A percentile compares a stretch with the other conserved stretches of the same genome.
Conservation (phyloP, 2,888 invertebrate genomes). For the Drosophila flavopinicola region DNA sequence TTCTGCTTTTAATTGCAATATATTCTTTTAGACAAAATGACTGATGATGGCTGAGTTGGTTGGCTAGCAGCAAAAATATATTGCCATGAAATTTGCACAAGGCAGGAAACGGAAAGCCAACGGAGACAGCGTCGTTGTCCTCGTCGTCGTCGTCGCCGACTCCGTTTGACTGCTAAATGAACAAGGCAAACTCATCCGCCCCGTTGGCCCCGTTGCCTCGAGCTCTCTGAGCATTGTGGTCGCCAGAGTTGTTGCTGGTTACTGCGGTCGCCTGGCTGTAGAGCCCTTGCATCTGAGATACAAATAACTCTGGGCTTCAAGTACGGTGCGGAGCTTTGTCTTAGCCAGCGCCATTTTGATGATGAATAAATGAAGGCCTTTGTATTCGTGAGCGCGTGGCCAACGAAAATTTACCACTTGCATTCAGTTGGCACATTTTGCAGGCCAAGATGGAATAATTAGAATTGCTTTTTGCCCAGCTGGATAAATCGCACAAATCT, state of each 20-base stretch:
- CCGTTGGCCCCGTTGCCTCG: slow-evolving; percentile 14
- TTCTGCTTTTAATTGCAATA: slow-evolving; percentile 79
- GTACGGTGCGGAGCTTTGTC: slow-evolving; percentile 50
- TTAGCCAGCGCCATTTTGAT: slow-evolving; percentile 66
- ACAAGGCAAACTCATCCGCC: slow-evolving; percentile 63
- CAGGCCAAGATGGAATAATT: slow-evolving; percentile 63
- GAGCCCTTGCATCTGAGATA: slow-evolving; percentile 48
- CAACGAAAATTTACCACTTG: slow-evolving; percentile 66
- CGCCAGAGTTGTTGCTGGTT: slow-evolving; percentile 55
- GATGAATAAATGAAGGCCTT: slow-evolving; percentile 77
- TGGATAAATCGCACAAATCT: slow-evolving; percentile 27
- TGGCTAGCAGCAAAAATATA: slow-evolving; percentile 70
- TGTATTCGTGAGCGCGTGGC: slow-evolving; percentile 52
- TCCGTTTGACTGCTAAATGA: slow-evolving; percentile 78
- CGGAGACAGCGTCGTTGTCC: slow-evolving; percentile 62
- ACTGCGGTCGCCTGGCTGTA: slow-evolving; percentile 47
- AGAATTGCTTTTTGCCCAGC: slow-evolving; percentile 29
- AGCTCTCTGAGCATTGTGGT: slow-evolving; percentile 50
- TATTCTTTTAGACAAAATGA: slow-evolving; percentile 80
- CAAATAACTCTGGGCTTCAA: slow-evolving; percentile 59
- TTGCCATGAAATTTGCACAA: slow-evolving; percentile 76
- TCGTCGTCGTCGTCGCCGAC: slow-evolving; percentile 42
- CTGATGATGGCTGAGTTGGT: slow-evolving; percentile 71
- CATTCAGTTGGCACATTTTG: slow-evolving; percentile 55
- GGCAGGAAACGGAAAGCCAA: slow-evolving; percentile 75